Conservation (phyloP, 2,888 invertebrate genomes). For the Euclidia mi region DNA sequence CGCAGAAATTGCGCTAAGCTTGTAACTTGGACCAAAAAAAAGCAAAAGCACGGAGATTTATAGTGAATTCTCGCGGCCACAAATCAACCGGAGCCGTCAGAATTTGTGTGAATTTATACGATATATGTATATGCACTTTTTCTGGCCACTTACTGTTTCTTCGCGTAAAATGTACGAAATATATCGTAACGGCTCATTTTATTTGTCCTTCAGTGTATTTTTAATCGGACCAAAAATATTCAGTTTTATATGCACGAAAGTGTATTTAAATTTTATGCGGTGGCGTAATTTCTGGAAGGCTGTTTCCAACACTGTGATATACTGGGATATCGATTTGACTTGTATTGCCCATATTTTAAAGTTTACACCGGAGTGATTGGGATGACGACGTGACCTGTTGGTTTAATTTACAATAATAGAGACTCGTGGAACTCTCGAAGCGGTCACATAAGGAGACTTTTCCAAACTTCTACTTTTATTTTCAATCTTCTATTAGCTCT, state of each 20-base stretch:
- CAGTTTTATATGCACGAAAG: slow-evolving; percentile 21
- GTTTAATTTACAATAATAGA: no score
- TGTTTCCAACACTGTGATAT: no score
- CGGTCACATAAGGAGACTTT: no score
- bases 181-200: slow-evolving; percentile 41
- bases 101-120: slow-evolving; percentile 76
- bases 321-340: no score
- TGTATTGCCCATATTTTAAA: no score
- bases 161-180: slow-evolving; percentile 59
- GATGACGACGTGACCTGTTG: no score
- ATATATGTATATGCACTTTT: slow-evolving; percentile 60
- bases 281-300: background rate
- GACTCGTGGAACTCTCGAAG: no score
- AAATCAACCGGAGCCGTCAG: slow-evolving; percentile 81
- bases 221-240: slow-evolving; percentile 14
- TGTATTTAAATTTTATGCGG: slow-evolving; percentile 11
- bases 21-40: slow-evolving; percentile 51
- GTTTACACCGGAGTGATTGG: no score
- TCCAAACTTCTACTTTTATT: no score
- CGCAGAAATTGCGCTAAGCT: slow-evolving; percentile 23
- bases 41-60: slow-evolving; percentile 74
- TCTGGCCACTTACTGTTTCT: slow-evolving; percentile 63
- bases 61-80: slow-evolving; percentile 76
- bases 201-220: slow-evolving; percentile 46
- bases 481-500: no score